These are phyloP conservation scores for Semaprochilodus insignis DNA, from an alignment of 2,797 vertebrate genomes.

Conservation along the genomic window DNA sequence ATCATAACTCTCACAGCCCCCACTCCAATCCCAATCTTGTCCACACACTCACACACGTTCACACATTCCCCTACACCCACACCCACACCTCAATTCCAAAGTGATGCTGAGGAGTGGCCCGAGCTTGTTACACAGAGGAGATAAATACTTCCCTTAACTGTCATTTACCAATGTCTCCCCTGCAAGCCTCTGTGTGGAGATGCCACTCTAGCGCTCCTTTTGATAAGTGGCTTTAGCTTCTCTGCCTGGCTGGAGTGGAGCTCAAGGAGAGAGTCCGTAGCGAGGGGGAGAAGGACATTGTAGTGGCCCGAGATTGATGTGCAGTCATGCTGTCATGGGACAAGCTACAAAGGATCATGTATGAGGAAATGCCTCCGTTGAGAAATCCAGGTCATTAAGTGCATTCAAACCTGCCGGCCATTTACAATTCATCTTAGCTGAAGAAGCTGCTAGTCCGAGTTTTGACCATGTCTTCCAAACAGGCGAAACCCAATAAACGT, in stretches of 20 bases:
- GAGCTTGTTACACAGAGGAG: conserved; percentile 47
- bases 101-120: conserved; percentile 33
- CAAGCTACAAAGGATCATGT: conserved; percentile 38
- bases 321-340: conserved; percentile 23
- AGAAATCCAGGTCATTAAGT: conserved; percentile 34
- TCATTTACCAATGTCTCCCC: conserved; percentile 54
- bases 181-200: conserved; percentile 37
- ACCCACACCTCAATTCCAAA: conserved; percentile 36
- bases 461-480: background rate
- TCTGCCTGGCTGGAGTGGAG: conserved; percentile 11
- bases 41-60: conserved; percentile 16
- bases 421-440: background rate
- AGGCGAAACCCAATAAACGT: background rate
- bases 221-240: conserved; percentile 42
- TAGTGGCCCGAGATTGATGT: conserved; percentile 37
- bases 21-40: conserved; percentile 38
- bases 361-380: conserved; percentile 9
- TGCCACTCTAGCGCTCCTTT: conserved; percentile 33
- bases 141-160: conserved; percentile 59
- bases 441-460: background rate
- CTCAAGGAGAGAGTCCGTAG: conserved; percentile 36
- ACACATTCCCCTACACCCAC: conserved; percentile 12
- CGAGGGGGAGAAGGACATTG: conserved; percentile 30
- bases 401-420: conserved; percentile 14
- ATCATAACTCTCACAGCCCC: conserved; percentile 54